Base-by-base conservation (phyloP, 2,888 invertebrate genomes). In the Anaspis maculata region DNA sequence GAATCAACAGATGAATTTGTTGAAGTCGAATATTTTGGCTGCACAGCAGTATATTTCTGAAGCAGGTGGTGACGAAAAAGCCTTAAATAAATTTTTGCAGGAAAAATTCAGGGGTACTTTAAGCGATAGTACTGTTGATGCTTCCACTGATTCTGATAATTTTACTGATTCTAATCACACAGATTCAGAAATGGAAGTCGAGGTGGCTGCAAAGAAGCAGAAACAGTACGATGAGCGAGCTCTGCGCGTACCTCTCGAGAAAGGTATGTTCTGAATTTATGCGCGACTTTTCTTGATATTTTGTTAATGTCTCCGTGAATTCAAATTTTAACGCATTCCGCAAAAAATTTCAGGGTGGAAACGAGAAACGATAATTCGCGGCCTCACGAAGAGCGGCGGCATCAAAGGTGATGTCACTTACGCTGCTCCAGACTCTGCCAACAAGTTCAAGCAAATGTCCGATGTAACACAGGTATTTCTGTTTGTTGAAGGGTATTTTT, bases 391-490 rank as follows among this genome's bases (percentile, higher is more conserved):
- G 47, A 83, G 79, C 52, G 91, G 92, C 22, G 81, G 84, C 43
- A 81, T 88, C 44, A 83, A 85, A 48, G 94, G 96, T n/a, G 95
- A 96, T 57, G 95, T 97, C 26, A 77, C 81, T 36, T 97, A 97
- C 66, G 79, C 80, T 43, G 76, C 82, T 6, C 81, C 82, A 0
- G 79, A 78, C 42, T 63, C 72, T 2, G 56, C 67, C 5, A 60
- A 73, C 48, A 75, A 75, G 45, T 68, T 82, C 27, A 76, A 76
- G 49, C 74, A 74, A 36, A 70, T 75, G 65, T 77, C 76, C 16
- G 81, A 82, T 48, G 63, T 82, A 43, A 73, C 76, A 34, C 68
- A 74, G 65, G 79, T 80, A 35, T 21, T 5, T 21, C 15, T 15
- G 11, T 27, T 32, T 9, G 4, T 6, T 25, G 13, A 25, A 15